These are phyloP conservation scores for Himalopsyche japonica DNA, from an alignment of 2,888 invertebrate genomes.

Conservation along the genomic window DNA sequence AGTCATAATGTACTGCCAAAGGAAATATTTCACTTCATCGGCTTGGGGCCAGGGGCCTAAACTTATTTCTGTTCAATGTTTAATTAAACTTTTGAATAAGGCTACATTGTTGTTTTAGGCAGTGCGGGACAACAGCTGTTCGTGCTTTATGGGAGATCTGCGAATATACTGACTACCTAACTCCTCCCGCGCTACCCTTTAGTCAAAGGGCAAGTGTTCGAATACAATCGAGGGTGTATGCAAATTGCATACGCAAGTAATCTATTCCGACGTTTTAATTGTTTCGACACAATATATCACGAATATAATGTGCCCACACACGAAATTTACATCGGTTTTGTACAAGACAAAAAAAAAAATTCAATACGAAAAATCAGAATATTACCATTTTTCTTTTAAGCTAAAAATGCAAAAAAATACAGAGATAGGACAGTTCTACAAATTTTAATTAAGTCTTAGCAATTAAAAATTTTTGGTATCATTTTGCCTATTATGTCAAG, in stretches of 20 bases:
- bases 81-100: constrained; percentile 28
- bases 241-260: background rate
- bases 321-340: background rate
- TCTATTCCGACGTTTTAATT: background rate
- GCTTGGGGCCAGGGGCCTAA: background rate
- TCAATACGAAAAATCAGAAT: background rate
- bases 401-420: no score
- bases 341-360: background rate
- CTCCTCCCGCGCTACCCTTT: background rate
- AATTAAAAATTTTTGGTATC: no score
- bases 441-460: no score
- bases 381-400: no score
- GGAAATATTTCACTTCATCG: constrained; percentile 1
- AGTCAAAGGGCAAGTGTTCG: background rate
- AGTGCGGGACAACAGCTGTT: constrained; percentile 22
- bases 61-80: constrained; percentile 27
- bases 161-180: background rate
- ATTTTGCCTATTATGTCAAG: no score
- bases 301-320: background rate
- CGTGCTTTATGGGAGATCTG: constrained; percentile 18
- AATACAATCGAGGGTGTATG: background rate
- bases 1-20: background rate
- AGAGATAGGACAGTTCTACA: no score
- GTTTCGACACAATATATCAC: background rate
- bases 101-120: constrained; percentile 18